Evolutionary conservation across 2,888 invertebrate species (phyloP).

Genomic region (Coenonympha glycerion): DNA sequence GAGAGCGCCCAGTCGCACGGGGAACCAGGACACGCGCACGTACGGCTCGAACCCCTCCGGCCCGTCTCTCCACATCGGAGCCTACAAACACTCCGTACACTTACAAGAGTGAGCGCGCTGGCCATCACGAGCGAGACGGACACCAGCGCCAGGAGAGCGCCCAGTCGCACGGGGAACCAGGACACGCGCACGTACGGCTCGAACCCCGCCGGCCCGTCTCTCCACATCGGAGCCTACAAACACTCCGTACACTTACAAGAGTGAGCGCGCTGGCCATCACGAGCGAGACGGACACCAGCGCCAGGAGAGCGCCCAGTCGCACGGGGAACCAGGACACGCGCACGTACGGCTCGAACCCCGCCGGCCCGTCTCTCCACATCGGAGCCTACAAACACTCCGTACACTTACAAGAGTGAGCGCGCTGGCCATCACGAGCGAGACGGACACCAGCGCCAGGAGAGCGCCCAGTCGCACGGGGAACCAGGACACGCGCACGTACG

Average conservation of each 20-base stretch:
- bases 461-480: constrained; percentile 81
- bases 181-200: constrained; percentile 92
- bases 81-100: no score
- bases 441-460: constrained; percentile 85
- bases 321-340: constrained; percentile 88
- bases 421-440: constrained; percentile 89
- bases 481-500: constrained; percentile 89
- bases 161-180: constrained; percentile 84
- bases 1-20: no score
- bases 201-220: constrained; percentile 89
- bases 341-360: constrained; percentile 93
- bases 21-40: no score
- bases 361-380: constrained; percentile 85
- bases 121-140: constrained; percentile 89
- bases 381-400: constrained; percentile 81
- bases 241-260: constrained; percentile 74
- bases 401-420: constrained; percentile 83
- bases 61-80: constrained; percentile 73
- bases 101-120: constrained; percentile 85
- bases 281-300: constrained; percentile 88
- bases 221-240: constrained; percentile 85
- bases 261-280: constrained; percentile 89
- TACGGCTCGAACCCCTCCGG: neutral
- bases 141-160: constrained; percentile 82
- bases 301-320: constrained; percentile 79